These are phyloP conservation scores for Himalopsyche phryganea DNA, from an alignment of 1,140 invertebrate genomes.

Conservation along the genomic window DNA sequence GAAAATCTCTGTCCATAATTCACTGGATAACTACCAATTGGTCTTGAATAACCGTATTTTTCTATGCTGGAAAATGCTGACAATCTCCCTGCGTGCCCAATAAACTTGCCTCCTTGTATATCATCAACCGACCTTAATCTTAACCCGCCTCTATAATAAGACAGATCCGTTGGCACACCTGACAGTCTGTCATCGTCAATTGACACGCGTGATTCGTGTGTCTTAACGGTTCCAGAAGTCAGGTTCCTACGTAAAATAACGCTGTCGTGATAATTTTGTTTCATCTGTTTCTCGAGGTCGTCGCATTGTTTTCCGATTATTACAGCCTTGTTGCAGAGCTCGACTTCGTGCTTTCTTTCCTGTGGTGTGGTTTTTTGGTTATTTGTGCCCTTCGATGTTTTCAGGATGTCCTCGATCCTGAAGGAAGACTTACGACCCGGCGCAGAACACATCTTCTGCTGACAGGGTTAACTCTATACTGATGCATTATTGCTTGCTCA, in stretches of 20 bases:
- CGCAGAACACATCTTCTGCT: conserved; percentile 20
- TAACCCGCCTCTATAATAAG: no score
- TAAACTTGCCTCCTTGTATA: not conserved
- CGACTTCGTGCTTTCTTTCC: conserved; percentile 3
- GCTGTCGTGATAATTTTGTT: no score
- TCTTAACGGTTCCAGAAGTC: no score
- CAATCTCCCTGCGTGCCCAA: conserved; percentile 1
- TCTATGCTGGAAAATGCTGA: conserved; percentile 18
- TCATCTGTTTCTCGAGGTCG: no score
- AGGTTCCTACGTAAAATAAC: no score
- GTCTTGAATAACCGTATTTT: not conserved
- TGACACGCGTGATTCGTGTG: no score
- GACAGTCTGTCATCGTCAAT: no score
- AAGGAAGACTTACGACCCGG: conserved; percentile 23
- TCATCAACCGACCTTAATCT: no score
- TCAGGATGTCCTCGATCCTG: conserved; percentile 30
- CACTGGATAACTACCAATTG: conserved; percentile 1
- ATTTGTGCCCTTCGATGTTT: conserved; percentile 3
- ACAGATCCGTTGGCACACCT: no score
- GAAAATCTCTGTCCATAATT: not conserved
- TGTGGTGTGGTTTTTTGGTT: conserved; percentile 6
- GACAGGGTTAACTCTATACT: not conserved
- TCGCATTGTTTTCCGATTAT: conserved; percentile 13
- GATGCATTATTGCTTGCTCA: no score
- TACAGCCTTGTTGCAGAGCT: conserved; percentile 16